Conservation (phyloP, 2,888 invertebrate genomes). For the Idaea biselata region DNA sequence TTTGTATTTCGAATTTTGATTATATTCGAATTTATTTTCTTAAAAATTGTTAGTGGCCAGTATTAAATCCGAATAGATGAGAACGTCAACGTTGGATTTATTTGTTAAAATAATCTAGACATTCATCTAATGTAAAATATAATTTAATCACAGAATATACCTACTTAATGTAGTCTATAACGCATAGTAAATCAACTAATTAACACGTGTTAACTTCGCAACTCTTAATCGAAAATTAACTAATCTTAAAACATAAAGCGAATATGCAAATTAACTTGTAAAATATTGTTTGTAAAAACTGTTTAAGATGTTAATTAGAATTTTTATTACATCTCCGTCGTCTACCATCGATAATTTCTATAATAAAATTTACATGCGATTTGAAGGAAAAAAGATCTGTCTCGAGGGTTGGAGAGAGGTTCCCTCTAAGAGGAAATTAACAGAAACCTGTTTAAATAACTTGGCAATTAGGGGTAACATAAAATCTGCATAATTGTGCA, state of each 20-base stretch:
- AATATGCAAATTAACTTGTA: not conserved
- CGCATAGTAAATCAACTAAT: not conserved
- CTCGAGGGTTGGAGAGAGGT: constrained; percentile 25
- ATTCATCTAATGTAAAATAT: not conserved
- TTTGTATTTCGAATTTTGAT: constrained; percentile 28
- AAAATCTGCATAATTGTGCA: constrained; percentile 77
- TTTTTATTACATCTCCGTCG: constrained; percentile 48
- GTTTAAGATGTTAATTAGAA: constrained; percentile 42
- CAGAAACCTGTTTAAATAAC: constrained; percentile 78
- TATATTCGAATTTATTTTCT: constrained; percentile 13
- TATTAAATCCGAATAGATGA: constrained; percentile 1
- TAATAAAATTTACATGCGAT: constrained; percentile 73
- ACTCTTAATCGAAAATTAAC: not conserved
- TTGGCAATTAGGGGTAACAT: constrained; percentile 79
- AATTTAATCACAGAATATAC: not conserved
- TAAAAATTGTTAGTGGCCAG: not conserved
- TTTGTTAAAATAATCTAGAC: constrained; percentile 2
- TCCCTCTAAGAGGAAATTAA: constrained; percentile 58
- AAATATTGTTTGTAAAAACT: constrained; percentile 16
- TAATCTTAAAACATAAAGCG: not conserved
- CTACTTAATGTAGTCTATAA: not conserved
- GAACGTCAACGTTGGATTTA: constrained; percentile 1
- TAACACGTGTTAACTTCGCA: not conserved
- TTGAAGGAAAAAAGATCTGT: constrained; percentile 55
- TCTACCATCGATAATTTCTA: constrained; percentile 58